Conservation (phyloP, 2,797 vertebrate genomes). For the Apodemus agrarius region DNA sequence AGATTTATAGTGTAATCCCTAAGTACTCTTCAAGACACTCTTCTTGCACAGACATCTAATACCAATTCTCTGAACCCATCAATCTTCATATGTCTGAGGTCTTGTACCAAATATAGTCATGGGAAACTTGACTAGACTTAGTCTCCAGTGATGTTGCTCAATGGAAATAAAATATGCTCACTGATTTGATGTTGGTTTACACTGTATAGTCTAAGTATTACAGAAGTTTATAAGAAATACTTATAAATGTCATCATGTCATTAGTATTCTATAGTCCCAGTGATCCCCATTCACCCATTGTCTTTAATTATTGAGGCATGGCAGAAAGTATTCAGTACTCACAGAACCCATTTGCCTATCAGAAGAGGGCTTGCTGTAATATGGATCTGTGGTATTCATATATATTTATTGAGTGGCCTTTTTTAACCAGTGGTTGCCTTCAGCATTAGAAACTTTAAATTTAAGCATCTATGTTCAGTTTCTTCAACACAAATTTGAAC, state of each 20-base stretch:
- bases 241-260: not conserved
- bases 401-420: not conserved
- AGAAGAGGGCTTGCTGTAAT: not conserved
- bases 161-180: not conserved
- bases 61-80: not conserved
- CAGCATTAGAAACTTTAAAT: not conserved
- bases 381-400: not conserved
- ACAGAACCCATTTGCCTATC: not conserved
- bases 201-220: not conserved
- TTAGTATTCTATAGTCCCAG: not conserved
- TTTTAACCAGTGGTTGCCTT: not conserved
- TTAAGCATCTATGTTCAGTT: not conserved
- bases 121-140: not conserved
- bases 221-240: not conserved
- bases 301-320: not conserved
- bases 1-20: not conserved
- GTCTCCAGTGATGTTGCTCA: not conserved
- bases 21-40: no score
- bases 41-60: not conserved
- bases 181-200: not conserved
- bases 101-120: not conserved
- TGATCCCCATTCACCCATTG: not conserved
- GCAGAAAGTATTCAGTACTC: not conserved
- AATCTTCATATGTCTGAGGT: not conserved
- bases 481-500: not conserved